These are phyloP conservation scores for Schizopygopsis malacanthus DNA, from an alignment of 2,797 vertebrate species.

Conservation along the genomic window DNA sequence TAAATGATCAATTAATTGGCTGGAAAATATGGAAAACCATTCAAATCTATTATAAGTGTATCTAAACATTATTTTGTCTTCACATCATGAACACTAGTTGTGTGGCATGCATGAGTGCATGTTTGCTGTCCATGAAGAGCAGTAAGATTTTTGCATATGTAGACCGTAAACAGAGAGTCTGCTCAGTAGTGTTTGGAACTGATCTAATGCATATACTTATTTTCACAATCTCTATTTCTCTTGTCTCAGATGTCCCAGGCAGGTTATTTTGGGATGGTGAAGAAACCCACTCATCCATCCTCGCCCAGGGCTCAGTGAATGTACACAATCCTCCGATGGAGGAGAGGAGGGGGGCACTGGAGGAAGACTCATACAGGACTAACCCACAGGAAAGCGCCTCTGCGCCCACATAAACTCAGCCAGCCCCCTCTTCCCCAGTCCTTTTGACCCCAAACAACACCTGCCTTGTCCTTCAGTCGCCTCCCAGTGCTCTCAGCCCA, in stretches of 20 bases:
- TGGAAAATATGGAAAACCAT: neutral
- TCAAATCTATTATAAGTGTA: neutral
- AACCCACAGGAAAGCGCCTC: slow-evolving; percentile 75
- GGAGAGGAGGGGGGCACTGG: slow-evolving; percentile 57
- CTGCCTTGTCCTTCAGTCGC: slow-evolving; percentile 73
- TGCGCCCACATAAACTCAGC: slow-evolving; percentile 81
- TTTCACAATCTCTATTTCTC: neutral
- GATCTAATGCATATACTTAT: neutral
- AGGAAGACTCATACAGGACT: slow-evolving; percentile 84
- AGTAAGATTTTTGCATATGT: neutral
- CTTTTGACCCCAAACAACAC: slow-evolving; percentile 78
- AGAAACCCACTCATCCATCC: slow-evolving; percentile 56
- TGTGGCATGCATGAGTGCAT: neutral
- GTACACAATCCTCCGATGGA: slow-evolving; percentile 71
- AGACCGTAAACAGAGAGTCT: neutral
- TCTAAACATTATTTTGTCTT: neutral
- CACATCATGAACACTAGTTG: neutral
- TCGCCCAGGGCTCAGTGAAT: slow-evolving; percentile 68
- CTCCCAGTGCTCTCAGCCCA: slow-evolving; percentile 70
- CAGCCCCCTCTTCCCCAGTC: slow-evolving; percentile 56
- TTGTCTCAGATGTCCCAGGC: slow-evolving; percentile 77
- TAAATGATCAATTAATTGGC: neutral
- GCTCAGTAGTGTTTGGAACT: neutral
- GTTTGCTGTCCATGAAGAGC: neutral
- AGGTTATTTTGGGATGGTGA: slow-evolving; percentile 81